Evolutionary conservation across 2,113 vertebrate genomes (phyloP), one percentile per base, ranked within the genome.

Genomic region (Marcusenius ussheri): DNA sequence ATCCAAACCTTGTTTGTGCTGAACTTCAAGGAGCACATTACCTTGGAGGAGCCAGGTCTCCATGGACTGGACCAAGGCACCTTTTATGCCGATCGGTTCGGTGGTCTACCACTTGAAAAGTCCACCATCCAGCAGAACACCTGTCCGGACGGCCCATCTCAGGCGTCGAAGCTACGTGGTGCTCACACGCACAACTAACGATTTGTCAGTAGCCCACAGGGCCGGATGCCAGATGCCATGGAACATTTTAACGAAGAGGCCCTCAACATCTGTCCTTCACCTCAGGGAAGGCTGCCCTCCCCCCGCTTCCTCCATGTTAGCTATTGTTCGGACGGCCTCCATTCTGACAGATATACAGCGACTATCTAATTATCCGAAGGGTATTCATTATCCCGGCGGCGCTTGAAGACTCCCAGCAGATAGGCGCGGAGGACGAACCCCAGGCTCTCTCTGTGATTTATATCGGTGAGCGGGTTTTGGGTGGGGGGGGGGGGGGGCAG

Each of bases 361-460:
- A 62, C 47, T 45, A 84, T 84, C 80, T 90, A 90, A 90, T 90
- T 90, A 90, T 88, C 85, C 47, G 42, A 77, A 50, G 89, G 35
- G 85, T 88, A 46, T 90, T 90, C 84, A 80, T 90, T 90, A 77
- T 62, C 62, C 49, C 6, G 19, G 27, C 47, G 50, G 24, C 7
- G 8, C 62, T 77, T 42, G 35, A 47, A 56, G 56, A 56, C 83
- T 87, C 83, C 24, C 9, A 3, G 9, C 45, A 74, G 66, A 85
- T 66, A 90, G 5, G 9, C 45, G 11, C 19, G 62, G 89, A 84
- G 42, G 50, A 90, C 27, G n/a, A 46, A 87, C 86, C 47, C 58
- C 21, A 19, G 8, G 53, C 27, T 50, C 11, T 31, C 21, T 13
- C 46, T 35, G 47, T 45, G 27, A 53, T 39, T 62, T 80, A 46